Evolutionary conservation across 1,140 invertebrate genomes (phyloP), one percentile per base, ranked within the genome.

Genomic region (Cydia pomonella): DNA sequence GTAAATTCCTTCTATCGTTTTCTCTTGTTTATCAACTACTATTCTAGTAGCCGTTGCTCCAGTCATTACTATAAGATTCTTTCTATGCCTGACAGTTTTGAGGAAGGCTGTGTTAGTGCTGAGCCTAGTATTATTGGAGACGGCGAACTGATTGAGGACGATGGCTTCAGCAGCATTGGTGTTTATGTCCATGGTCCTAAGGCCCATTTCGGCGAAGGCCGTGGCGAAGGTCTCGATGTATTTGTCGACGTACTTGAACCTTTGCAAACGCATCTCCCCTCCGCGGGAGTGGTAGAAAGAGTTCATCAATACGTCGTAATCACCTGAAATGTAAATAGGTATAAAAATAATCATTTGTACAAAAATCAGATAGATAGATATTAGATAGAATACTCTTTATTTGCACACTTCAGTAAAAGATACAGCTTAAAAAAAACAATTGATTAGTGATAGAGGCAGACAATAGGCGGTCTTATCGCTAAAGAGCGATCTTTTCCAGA

Each of bases 71-170:
- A 91, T 83, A 2, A 96, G 86, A 81, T 95, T 95, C 69, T 87
- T 91, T 25, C 95, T 91, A 72, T 94, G 81, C 47, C 84, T 90
- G 0, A 92, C 90, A 7, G 93, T 94, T 80, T 94, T 93, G 12
- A 96, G 80, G 80, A 95, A 95, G 1, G 95, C 94, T 74, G 87
- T 91, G 50, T 94, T 94, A 5, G 94, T 94, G 78, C 95, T 95
- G 76, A 94, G 88, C 33, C 95, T 88, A 0, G 89, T 92, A 3
- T 95, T 95, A 63, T 95, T 94, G 59, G 83, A 87, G n/a, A 93
- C 92, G 0, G 93, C 94, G 53, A 92, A 91, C 69, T 95, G 93
- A 63, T 94, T 82, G 74, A 93, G 88, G 1, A 93, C 89, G 33
- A 93, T 92, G 25, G 94, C 95, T 76, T 93, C 89, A 75, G 88